phyloP scores from a whole-genome alignment of 2,888 invertebrate genomes.

The Laspeyria flexula region DNA sequence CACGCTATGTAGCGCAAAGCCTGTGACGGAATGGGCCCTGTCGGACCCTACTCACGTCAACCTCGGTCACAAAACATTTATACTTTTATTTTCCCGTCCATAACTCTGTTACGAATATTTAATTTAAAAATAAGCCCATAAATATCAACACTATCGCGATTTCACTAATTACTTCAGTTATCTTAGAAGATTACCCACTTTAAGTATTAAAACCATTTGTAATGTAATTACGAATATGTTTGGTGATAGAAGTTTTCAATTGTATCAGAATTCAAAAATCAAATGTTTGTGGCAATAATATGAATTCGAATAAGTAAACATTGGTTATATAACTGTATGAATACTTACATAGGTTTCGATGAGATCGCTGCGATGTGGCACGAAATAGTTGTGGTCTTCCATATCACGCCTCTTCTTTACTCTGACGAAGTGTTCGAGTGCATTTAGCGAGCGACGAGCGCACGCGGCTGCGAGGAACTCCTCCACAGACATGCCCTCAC shows the following conservation, averaged over 20 bases:
- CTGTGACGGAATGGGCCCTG: slow-evolving; percentile 63
- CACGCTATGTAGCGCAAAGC: slow-evolving; percentile 54
- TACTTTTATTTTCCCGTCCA: slow-evolving; percentile 46
- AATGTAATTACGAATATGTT: too few relatives aligned
- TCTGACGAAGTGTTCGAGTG: slow-evolving; percentile 98
- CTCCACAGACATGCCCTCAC: slow-evolving; percentile 97
- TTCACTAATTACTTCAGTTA: slow-evolving; percentile 20
- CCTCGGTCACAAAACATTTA: slow-evolving; percentile 61
- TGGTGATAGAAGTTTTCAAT: too few relatives aligned
- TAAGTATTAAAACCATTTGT: too few relatives aligned
- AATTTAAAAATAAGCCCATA: slow-evolving; percentile 51
- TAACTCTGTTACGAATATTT: slow-evolving; percentile 44
- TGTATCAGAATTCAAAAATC: too few relatives aligned
- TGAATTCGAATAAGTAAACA: too few relatives aligned
- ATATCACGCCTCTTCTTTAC: slow-evolving; percentile 97
- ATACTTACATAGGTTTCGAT: slow-evolving; percentile 97
- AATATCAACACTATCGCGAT: slow-evolving; percentile 24
- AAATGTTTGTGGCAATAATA: too few relatives aligned
- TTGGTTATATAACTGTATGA: too few relatives aligned
- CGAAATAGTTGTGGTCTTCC: slow-evolving; percentile 98
- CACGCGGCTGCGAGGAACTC: slow-evolving; percentile 97
- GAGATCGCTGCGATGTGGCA: slow-evolving; percentile 96
- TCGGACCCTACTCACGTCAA: slow-evolving; percentile 72
- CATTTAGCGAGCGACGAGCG: slow-evolving; percentile 95
- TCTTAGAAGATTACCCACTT: slow-evolving; percentile 10